These are phyloP conservation scores for Carapus acus DNA, from an alignment of 2,797 vertebrate species.

Conservation along the genomic window DNA sequence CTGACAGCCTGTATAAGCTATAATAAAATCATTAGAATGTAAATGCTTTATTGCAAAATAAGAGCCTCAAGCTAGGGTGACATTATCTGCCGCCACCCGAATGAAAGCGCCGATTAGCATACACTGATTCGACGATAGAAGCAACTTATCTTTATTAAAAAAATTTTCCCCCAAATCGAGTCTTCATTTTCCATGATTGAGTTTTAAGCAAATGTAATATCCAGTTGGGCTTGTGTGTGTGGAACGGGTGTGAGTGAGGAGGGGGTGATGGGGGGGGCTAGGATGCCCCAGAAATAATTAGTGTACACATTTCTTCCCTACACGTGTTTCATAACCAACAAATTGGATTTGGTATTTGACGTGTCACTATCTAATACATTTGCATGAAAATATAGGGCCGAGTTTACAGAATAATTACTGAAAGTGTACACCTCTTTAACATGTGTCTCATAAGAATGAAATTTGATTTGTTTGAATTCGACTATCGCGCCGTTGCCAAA, in stretches of 20 bases:
- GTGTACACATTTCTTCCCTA: constrained; percentile 90
- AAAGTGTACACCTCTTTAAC: constrained; percentile 98
- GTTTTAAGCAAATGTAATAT: constrained; percentile 99
- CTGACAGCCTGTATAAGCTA: constrained; percentile 94
- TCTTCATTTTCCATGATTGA: constrained; percentile 99
- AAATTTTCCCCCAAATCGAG: constrained; percentile 98
- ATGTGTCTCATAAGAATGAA: constrained; percentile 92
- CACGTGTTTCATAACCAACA: constrained; percentile 98
- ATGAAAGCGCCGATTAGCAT: constrained; percentile 98
- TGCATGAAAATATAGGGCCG: constrained; percentile 88
- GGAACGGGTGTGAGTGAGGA: constrained; percentile 54
- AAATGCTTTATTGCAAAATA: constrained; percentile 99
- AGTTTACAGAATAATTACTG: constrained; percentile 97
- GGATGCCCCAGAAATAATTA: constrained; percentile 96
- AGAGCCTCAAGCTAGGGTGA: constrained; percentile 97
- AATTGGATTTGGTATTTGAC: constrained; percentile 98
- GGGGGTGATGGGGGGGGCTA: constrained; percentile 25
- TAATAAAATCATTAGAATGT: constrained; percentile 99
- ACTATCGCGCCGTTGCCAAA: constrained; percentile 75
- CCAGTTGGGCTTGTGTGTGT: constrained; percentile 78
- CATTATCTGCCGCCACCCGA: constrained; percentile 86
- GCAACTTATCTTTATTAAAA: constrained; percentile 99
- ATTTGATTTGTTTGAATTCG: constrained; percentile 94
- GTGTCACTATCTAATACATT: constrained; percentile 97
- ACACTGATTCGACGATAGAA: constrained; percentile 98